These are phyloP conservation scores for Erebia ligea DNA, from an alignment of 2,888 invertebrate genomes.

Conservation along the genomic window DNA sequence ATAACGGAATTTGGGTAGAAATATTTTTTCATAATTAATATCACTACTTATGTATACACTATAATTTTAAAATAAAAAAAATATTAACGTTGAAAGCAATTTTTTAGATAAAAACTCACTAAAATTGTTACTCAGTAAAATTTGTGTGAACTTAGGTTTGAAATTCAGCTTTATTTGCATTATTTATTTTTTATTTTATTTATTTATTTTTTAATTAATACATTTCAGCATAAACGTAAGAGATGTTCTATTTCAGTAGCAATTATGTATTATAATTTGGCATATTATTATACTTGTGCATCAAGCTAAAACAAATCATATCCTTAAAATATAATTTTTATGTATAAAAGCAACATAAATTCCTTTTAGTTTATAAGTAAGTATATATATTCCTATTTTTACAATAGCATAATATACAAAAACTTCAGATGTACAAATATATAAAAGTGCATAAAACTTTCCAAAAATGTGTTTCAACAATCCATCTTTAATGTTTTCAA, in stretches of 20 bases:
- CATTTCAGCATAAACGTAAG: not conserved
- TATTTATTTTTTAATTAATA: too few species aligned
- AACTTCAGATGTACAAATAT: constrained; percentile 75
- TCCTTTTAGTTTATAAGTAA: constrained; percentile 39
- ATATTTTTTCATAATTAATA: not conserved
- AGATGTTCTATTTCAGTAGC: not conserved
- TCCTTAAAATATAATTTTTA: not conserved
- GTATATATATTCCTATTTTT: constrained; percentile 46
- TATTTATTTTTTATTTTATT: too few species aligned
- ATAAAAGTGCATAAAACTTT: constrained; percentile 81
- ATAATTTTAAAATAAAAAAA: too few species aligned
- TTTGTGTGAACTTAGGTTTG: too few species aligned
- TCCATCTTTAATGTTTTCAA: constrained; percentile 41
- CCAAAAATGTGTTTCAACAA: constrained; percentile 76
- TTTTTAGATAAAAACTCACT: too few species aligned
- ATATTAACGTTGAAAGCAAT: too few species aligned
- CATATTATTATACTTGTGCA: not conserved
- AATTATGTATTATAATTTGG: not conserved
- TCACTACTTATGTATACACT: too few species aligned
- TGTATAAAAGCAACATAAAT: constrained; percentile 29
- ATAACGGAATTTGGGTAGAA: not conserved
- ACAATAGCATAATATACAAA: constrained; percentile 72
- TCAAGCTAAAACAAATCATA: not conserved
- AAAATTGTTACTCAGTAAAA: too few species aligned
- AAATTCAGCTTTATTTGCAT: not conserved